Evolutionary conservation across 2,113 vertebrate genomes (phyloP), one percentile per base, ranked within the genome.

Genomic region (Dromas ardeola): DNA sequence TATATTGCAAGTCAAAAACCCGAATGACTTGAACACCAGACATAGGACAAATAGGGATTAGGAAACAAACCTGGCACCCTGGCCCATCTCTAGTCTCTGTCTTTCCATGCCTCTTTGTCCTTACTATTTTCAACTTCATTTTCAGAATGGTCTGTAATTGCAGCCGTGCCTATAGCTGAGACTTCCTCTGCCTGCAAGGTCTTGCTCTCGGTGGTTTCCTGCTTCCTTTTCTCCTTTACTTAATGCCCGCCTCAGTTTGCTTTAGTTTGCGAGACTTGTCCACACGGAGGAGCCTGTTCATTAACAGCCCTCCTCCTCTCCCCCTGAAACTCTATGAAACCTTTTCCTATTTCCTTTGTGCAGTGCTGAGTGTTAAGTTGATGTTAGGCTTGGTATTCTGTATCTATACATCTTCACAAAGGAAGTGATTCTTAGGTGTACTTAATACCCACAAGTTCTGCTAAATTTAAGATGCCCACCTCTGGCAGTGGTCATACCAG

Each of bases 1-100:
- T 91, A n/a, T 29, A 93, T 14, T 92, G 67, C 82, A 95, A 90
- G 66, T 92, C 71, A 94, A 90, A 94, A 93, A 2, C 62, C 63
- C 7, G 1, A 50, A 70, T 1, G 6, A 59, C 65, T 93, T 78
- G 43, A 59, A 79, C 53, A 53, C 49, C 58, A 87, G 67, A 49
- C 55, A 9, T 0, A 58, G 40, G 22, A 55, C 53, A 96, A 52
- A 86, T 17, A 70, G 9, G 32, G 45, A 58, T 92, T 78, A 59
- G 85, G 81, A 92, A 94, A 81, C 38, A 73, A 58, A 38, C 66
- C 53, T 88, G 87, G 66, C 63, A 83, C 23, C 18, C 20, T 81
- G 71, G n/a, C 45, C 62, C 3, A 1, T 55, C 88, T 92, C 62
- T 88, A 50, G 42, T 53, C 42, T 62, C 34, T n/a, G 7, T 87